Conservation (phyloP, 2,797 vertebrate species). For the Falco naumanni region DNA sequence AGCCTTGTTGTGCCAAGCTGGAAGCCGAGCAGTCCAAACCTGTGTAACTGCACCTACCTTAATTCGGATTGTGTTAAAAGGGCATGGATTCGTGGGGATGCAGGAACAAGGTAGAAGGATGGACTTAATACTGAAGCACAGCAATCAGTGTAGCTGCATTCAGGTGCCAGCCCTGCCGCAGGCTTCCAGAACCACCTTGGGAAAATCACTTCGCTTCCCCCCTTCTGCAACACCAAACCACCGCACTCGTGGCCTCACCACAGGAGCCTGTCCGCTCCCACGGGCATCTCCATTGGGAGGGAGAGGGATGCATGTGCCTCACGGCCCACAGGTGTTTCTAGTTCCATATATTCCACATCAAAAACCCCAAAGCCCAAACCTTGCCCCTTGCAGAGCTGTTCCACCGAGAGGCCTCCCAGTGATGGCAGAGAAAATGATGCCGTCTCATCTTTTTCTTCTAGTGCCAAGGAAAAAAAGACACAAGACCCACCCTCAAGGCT, state of each 20-base stretch:
- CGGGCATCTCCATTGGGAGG: fast-evolving
- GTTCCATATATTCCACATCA: not conserved
- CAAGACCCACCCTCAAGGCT: not conserved
- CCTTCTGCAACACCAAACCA: not conserved
- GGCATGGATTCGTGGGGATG: not conserved
- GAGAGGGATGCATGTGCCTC: not conserved
- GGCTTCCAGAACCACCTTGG: not conserved
- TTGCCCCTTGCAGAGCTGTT: not conserved
- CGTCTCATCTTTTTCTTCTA: too few species aligned
- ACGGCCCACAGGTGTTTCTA: not conserved
- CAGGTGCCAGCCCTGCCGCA: not conserved
- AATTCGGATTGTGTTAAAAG: fast-evolving
- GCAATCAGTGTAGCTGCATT: not conserved
- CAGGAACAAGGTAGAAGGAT: not conserved
- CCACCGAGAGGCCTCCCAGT: not conserved
- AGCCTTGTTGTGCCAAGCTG: not conserved
- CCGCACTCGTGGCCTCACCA: not conserved
- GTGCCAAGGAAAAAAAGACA: not conserved
- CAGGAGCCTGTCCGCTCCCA: not conserved
- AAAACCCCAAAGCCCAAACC: not conserved
- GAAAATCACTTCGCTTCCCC: not conserved
- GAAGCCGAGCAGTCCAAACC: not conserved
- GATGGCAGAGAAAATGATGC: not conserved
- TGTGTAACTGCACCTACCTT: not conserved
- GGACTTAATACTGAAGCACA: not conserved